Base-by-base conservation (phyloP, 92 coral and sea anemone species). In the Palythoa caribaeorum region DNA sequence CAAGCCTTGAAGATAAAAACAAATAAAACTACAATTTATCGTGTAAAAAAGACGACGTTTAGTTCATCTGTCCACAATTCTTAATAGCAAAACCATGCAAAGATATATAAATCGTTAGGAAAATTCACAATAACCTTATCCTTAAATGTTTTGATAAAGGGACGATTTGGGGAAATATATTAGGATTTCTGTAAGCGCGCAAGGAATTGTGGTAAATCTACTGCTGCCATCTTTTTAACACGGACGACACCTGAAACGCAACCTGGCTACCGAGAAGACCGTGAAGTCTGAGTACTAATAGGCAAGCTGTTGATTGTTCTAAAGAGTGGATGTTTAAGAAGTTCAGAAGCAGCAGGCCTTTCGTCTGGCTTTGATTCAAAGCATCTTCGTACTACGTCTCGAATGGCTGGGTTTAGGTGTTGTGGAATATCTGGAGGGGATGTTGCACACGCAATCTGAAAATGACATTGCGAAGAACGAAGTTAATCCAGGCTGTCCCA, bases 371-470 rank as follows among this genome's bases (percentile, higher is more conserved):
- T 94, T 59, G 92, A 77, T 73, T 97, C 99, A 48, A 97, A 85
- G 76, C 99, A 97, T 62, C 99, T 92, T 51, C 94, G 89, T n/a
- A 97, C 44, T 40, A 97, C 92, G 60, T 97, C 99, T 78, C 95
- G 92, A 21, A 95, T 88, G 17, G 96, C 99, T 80, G 99, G 99
- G 57, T 95, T 94, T 9, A 97, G 87, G 71, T 92, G 80, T 5
- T 94, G 97, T 1, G 99, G 99, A 60, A 97, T 93, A 37, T 97
- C 99, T 28, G 99, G 99, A 8, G 98, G 97, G 16, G 92, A 76
- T 11, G 89, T 93, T 4, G 99, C 94, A 78, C 99, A 95, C 0
- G 99, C 99, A 83, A 96, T 96, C 99, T 96, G 88, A 83, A 78
- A 73, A 47, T 5, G 72, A 10, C n/a, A 36, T 35, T 2, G 11